phyloP scores from a whole-genome alignment of 1,140 invertebrate genomes.

The Colletes latitarsis region DNA sequence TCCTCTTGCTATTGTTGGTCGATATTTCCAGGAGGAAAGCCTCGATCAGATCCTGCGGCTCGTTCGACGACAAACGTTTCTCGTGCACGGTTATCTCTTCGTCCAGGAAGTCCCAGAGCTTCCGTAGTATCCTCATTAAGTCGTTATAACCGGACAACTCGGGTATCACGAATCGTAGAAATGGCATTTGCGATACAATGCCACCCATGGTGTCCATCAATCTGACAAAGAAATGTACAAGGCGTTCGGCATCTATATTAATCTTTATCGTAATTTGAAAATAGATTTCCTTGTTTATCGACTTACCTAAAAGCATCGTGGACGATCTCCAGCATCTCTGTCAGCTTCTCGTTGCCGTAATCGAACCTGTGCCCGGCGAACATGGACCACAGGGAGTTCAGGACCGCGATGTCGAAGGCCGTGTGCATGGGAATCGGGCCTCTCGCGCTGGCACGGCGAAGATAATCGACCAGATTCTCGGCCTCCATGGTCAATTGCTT shows the following conservation, averaged over 20 bases:
- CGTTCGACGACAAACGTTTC: conserved; percentile 76
- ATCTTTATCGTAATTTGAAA: no score
- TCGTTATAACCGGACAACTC: conserved; percentile 83
- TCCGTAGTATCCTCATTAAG: conserved; percentile 74
- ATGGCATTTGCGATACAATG: conserved; percentile 85
- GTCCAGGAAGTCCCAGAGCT: conserved; percentile 79
- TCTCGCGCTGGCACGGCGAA: conserved; percentile 63
- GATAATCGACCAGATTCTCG: conserved; percentile 77
- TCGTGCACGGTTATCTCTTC: conserved; percentile 82
- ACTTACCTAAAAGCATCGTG: conserved; percentile 81
- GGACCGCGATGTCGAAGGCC: conserved; percentile 83
- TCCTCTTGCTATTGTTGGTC: background rate
- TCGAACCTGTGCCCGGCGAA: conserved; percentile 85
- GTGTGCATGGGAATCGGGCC: conserved; percentile 79
- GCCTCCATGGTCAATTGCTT: conserved; percentile 83
- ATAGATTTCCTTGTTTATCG: background rate
- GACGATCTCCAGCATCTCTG: conserved; percentile 81
- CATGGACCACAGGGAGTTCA: conserved; percentile 88
- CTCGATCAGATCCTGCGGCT: conserved; percentile 87
- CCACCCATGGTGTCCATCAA: conserved; percentile 85
- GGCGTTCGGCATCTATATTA: no score
- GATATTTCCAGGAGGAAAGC: conserved; percentile 84
- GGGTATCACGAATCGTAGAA: conserved; percentile 84
- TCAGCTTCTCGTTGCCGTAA: conserved; percentile 81
- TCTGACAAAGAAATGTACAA: conserved; percentile 61